Percentiles rank a stretch among this genome's conserved stretches.
These are phyloP conservation scores for Silurus aristotelis DNA, from an alignment of 2,797 vertebrate genomes.

Conservation along the genomic window DNA sequence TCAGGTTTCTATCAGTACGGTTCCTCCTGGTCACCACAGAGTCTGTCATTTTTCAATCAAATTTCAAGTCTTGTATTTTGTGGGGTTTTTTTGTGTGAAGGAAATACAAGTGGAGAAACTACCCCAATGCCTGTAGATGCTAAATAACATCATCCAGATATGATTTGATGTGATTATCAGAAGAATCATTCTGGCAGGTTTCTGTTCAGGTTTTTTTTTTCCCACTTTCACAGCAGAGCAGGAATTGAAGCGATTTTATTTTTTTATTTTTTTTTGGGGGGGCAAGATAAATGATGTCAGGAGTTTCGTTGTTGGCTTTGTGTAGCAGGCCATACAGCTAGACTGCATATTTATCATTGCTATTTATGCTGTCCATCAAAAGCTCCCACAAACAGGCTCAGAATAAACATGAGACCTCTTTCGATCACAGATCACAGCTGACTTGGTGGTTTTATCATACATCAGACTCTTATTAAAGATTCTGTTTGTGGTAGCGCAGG, in stretches of 20 bases:
- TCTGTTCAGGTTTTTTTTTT: neutral
- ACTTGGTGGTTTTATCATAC: conserved; percentile 49
- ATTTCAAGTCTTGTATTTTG: neutral
- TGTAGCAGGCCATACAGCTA: conserved; percentile 30
- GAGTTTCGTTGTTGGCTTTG: conserved; percentile 39
- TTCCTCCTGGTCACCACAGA: neutral
- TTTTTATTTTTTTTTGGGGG: no score
- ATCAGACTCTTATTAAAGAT: conserved; percentile 41
- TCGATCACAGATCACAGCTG: conserved; percentile 40
- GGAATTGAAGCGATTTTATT: neutral
- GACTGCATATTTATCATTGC: conserved; percentile 44
- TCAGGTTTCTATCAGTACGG: neutral
- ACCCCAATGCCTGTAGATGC: neutral
- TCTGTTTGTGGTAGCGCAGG: neutral
- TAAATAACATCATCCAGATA: neutral
- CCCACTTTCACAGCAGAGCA: no score
- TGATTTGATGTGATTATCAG: conserved; percentile 1
- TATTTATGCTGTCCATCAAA: conserved; percentile 44
- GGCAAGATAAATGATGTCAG: conserved; percentile 32
- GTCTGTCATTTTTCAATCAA: neutral
- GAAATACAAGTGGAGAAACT: neutral
- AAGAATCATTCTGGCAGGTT: neutral
- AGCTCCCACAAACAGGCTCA: conserved; percentile 35
- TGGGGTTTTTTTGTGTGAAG: neutral
- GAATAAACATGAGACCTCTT: conserved; percentile 52